Evolutionary conservation across 2,888 invertebrate species (phyloP).

Genomic region (Elysia crispata): DNA sequence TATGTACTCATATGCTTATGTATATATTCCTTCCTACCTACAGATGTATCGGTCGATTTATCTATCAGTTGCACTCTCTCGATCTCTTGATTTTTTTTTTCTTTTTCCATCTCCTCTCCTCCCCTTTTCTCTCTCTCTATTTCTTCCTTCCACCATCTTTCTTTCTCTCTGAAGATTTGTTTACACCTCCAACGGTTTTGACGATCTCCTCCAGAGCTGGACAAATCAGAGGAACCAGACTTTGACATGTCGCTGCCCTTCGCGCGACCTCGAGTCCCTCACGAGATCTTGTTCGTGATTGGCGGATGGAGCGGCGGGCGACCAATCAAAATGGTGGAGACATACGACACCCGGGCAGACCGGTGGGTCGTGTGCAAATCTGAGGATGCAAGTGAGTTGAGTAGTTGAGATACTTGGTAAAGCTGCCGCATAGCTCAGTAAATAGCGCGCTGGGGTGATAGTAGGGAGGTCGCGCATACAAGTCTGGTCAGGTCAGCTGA

Average conservation of each 20-base stretch:
- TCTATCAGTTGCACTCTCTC: not conserved
- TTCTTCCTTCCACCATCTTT: not conserved
- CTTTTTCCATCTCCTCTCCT: not conserved
- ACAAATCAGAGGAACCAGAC: constrained; percentile 85
- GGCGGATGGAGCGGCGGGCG: constrained; percentile 83
- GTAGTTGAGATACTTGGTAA: not conserved
- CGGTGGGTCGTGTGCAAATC: constrained; percentile 72
- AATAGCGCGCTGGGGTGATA: no score
- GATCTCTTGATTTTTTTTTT: not conserved
- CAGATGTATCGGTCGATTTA: not conserved
- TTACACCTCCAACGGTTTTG: no score
- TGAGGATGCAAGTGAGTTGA: constrained; percentile 61
- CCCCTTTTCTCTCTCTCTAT: not conserved
- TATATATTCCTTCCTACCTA: not conserved
- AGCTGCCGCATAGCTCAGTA: no score
- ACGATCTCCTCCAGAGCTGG: constrained; percentile 82
- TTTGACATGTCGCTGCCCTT: constrained; percentile 80
- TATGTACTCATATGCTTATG: not conserved
- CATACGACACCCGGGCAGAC: constrained; percentile 77
- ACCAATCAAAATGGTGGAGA: constrained; percentile 83
- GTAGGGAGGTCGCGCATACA: no score
- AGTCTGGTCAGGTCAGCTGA: no score
- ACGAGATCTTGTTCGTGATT: constrained; percentile 79
- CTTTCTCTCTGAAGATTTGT: not conserved
- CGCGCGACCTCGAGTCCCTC: constrained; percentile 84